phyloP scores from a whole-genome alignment of 2,888 invertebrate genomes.

The Ochropleura plecta region DNA sequence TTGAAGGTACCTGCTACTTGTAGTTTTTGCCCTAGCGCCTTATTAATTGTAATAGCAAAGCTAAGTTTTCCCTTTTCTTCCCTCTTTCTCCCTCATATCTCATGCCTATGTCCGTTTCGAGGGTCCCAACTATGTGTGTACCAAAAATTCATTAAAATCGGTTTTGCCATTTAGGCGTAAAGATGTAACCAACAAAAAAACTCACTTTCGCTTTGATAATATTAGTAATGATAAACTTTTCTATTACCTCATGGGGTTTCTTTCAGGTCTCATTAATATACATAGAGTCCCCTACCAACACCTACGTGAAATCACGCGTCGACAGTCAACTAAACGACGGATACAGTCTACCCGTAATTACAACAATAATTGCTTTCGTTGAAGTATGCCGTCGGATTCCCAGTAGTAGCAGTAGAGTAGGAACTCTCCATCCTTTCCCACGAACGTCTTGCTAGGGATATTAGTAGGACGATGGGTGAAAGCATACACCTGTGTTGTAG shows the following conservation, averaged over 20 bases:
- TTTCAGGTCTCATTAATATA: neutral
- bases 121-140: too few relatives aligned
- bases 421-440: conserved; percentile 61
- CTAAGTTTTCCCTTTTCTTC: too few relatives aligned
- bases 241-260: neutral
- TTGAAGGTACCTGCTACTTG: too few relatives aligned
- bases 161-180: too few relatives aligned
- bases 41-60: too few relatives aligned
- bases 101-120: too few relatives aligned
- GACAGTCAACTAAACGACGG: conserved; percentile 37
- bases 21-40: too few relatives aligned
- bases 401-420: conserved; percentile 42
- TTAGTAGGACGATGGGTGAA: conserved; percentile 26
- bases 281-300: neutral
- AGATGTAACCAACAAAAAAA: too few relatives aligned
- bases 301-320: conserved; percentile 10
- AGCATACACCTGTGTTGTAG: conserved; percentile 15
- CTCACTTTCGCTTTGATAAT: too few relatives aligned
- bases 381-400: conserved; percentile 44
- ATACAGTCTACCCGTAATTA: conserved; percentile 49
- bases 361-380: conserved; percentile 55
- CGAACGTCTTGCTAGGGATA: conserved; percentile 38
- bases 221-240: neutral
- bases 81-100: too few relatives aligned
- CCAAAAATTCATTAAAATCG: too few relatives aligned